These are phyloP conservation scores for Brachyhypopomus gauderio DNA, from an alignment of 2,113 vertebrate species.

Conservation along the genomic window DNA sequence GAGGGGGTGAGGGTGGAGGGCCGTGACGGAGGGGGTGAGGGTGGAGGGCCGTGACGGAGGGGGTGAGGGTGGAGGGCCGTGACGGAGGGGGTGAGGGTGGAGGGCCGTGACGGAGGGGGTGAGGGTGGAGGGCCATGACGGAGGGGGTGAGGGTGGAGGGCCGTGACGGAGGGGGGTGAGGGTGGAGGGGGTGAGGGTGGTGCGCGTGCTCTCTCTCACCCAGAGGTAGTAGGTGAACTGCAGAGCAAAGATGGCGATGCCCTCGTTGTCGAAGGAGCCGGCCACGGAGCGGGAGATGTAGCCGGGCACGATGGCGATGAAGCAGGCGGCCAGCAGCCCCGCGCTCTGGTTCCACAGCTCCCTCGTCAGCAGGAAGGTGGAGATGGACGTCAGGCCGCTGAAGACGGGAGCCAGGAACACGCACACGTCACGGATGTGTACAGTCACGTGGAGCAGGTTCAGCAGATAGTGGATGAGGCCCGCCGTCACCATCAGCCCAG, in stretches of 20 bases:
- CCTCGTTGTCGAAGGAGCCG: conserved; percentile 98
- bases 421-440: conserved; percentile 97
- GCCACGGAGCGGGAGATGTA: conserved; percentile 98
- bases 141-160: no score
- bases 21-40: no score
- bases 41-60: no score
- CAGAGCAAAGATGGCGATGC: conserved; percentile 98
- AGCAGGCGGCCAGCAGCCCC: conserved; percentile 96
- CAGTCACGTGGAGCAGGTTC: conserved; percentile 94
- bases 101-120: no score
- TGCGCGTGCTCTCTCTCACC: conserved; percentile 77
- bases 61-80: no score
- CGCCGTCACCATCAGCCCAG: conserved; percentile 98
- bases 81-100: no score
- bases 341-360: conserved; percentile 99
- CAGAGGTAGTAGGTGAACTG: conserved; percentile 99
- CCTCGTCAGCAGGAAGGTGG: conserved; percentile 95
- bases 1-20: no score
- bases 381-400: conserved; percentile 97
- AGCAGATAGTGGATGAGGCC: conserved; percentile 97
- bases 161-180: no score
- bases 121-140: no score
- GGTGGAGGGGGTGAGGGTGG: no score
- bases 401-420: conserved; percentile 97
- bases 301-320: conserved; percentile 97